Conservation (phyloP, 2,113 vertebrate genomes). For the Corythaixoides concolor region DNA sequence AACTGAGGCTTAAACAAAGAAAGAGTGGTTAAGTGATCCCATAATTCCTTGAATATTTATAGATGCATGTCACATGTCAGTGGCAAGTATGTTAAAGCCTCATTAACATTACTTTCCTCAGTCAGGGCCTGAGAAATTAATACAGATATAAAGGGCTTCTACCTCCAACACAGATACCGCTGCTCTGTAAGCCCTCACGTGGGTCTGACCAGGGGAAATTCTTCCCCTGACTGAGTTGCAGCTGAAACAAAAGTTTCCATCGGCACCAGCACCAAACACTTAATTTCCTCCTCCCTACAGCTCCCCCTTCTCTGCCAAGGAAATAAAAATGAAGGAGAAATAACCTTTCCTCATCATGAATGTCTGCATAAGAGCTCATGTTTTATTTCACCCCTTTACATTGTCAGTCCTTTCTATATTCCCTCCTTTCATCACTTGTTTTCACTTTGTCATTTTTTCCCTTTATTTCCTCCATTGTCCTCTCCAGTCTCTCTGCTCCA, state of each 20-base stretch:
- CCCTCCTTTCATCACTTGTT: not conserved
- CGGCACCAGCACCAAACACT: not conserved
- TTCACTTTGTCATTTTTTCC: not conserved
- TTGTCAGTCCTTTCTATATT: not conserved
- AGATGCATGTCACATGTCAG: not conserved
- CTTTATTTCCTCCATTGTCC: not conserved
- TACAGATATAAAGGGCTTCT: not conserved
- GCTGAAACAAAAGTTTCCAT: slow-evolving; percentile 35
- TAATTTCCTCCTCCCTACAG: slow-evolving; percentile 28
- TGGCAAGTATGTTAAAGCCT: slow-evolving; percentile 11
- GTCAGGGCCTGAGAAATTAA: not conserved
- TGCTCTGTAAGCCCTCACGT: not conserved
- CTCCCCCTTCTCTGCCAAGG: not conserved
- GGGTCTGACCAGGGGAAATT: not conserved
- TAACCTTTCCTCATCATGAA: not conserved
- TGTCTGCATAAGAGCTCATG: not conserved
- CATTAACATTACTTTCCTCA: not conserved
- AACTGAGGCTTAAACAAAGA: slow-evolving; percentile 34
- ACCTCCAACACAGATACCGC: not conserved
- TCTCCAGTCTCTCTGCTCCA: not conserved
- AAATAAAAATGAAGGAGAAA: slow-evolving; percentile 42
- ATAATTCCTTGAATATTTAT: slow-evolving; percentile 30
- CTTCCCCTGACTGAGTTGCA: not conserved
- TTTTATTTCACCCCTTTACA: not conserved
- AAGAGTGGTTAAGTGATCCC: slow-evolving; percentile 11